These are phyloP conservation scores for Saturnia pavonia DNA, from an alignment of 2,888 invertebrate species.

Conservation along the genomic window DNA sequence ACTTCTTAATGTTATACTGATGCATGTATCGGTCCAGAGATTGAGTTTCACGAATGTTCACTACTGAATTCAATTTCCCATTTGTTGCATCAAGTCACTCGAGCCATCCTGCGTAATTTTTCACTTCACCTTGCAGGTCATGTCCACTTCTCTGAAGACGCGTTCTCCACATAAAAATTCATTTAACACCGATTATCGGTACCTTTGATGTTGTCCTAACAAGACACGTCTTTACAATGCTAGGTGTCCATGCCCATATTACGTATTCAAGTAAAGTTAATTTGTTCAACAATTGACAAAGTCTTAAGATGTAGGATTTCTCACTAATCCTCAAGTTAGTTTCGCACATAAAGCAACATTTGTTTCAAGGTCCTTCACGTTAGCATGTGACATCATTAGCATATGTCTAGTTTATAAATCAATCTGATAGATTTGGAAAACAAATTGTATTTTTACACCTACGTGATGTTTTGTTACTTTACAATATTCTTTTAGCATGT, in stretches of 20 bases:
- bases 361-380: slow-evolving; percentile 13
- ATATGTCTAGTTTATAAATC: slow-evolving; percentile 1
- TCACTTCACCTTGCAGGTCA: no score
- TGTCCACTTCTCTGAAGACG: no score
- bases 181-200: no score
- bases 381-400: slow-evolving; percentile 11
- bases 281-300: slow-evolving; percentile 4
- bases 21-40: no score
- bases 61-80: no score
- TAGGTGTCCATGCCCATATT: neutral
- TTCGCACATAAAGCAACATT: slow-evolving; percentile 1
- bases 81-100: no score
- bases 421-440: neutral
- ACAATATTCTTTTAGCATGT: neutral
- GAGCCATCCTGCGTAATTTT: no score
- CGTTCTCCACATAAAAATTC: no score
- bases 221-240: neutral
- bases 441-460: neutral
- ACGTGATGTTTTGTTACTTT: neutral
- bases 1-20: no score
- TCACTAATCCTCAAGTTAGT: slow-evolving; percentile 8
- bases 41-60: no score
- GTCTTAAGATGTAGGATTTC: slow-evolving; percentile 4
- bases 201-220: neutral
- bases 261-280: neutral